phyloP scores from a whole-genome alignment of 2,797 vertebrate genomes.

The Tadarida brasiliensis region DNA sequence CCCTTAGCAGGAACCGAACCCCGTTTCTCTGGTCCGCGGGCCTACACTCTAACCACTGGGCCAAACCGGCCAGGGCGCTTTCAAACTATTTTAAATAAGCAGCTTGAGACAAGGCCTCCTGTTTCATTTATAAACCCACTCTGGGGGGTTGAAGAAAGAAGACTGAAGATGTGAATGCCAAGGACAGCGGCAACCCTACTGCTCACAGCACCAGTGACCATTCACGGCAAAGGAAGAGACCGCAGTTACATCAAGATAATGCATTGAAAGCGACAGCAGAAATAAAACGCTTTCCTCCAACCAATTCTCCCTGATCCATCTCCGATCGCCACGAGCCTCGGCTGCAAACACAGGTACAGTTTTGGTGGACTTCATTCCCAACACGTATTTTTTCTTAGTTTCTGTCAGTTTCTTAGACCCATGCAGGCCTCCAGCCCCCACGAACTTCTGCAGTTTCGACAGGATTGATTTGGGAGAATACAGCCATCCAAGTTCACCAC shows the following conservation, averaged over 20 bases:
- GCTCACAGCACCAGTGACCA: too few species aligned
- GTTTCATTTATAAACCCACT: not conserved
- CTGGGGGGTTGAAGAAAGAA: not conserved
- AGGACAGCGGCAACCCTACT: rapidly evolving
- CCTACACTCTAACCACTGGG: too few species aligned
- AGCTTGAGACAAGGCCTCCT: not conserved
- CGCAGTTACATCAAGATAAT: rapidly evolving
- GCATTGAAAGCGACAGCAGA: not conserved
- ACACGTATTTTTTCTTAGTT: not conserved
- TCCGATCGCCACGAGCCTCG: rapidly evolving
- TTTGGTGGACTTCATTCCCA: not conserved
- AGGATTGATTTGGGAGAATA: not conserved
- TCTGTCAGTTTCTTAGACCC: not conserved
- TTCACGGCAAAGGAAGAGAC: not conserved
- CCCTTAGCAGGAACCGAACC: too few species aligned
- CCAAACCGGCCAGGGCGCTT: too few species aligned
- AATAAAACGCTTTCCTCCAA: not conserved
- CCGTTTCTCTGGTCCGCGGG: too few species aligned
- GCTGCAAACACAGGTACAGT: not conserved
- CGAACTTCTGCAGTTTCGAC: not conserved
- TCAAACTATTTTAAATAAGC: not conserved
- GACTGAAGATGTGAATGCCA: not conserved
- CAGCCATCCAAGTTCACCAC: not conserved
- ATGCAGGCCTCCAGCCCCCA: not conserved
- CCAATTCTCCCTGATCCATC: not conserved